Evolutionary conservation across 2,797 vertebrate genomes (phyloP), one percentile per base, ranked within the genome.

Genomic region (Chelidonichthys spinosus): DNA sequence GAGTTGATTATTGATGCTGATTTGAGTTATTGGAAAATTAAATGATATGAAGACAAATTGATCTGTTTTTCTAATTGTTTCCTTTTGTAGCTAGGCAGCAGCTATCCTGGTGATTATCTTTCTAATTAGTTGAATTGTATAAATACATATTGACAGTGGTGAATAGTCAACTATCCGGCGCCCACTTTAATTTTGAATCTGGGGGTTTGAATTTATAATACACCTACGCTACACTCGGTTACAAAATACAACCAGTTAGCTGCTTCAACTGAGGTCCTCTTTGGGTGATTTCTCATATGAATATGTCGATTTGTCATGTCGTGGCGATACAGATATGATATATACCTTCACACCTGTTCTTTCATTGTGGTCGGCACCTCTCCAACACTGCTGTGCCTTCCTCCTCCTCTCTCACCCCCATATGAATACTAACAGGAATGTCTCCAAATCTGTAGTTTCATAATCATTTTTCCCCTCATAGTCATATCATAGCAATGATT

Each of bases 401-500:
- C 0, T 14, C 52, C 47, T 49, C 47, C 25, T 4, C 42, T 4
- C 0, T 14, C 32, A 53, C 6, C 17, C 10, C 62, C n/a, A 42
- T 3, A 46, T 67, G 8, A 37, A 40, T 50, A 4, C 37, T 7
- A 46, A 75, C 4, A 50, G 6, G 36, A 64, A 52, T 44, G 15
- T 11, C 25, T 6, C 36, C 15, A 14, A 32, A 73, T 50, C 37
- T 43, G 15, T 6, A 14, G 40, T 2, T 54, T 54, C 6, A 43
- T 49, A 44, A 50, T 53, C 1, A 1, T 32, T 44, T 58, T 74
- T 14, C 58, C 44, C 58, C 44, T 66, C 3, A 2, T 18, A 32
- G 18, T 73, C 15, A 66, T 49, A 54, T 69, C 63, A 44, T 47
- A 14, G 14, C 63, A 14, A 18, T 47, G 4, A 62, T 70, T 63